Evolutionary conservation across 2,113 vertebrate species (phyloP).

Genomic region (Passer domesticus): DNA sequence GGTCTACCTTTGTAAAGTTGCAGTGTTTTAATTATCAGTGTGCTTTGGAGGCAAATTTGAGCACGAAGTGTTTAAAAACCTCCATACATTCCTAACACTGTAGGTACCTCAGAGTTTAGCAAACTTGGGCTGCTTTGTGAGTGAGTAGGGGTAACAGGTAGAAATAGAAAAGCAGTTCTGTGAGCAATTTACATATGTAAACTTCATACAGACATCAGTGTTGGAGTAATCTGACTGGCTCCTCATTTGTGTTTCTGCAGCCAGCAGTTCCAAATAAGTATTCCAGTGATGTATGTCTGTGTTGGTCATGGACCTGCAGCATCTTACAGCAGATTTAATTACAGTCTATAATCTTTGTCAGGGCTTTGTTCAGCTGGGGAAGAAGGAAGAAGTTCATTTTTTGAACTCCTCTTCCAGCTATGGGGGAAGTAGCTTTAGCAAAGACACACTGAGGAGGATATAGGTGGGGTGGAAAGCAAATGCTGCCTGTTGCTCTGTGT

Average conservation of each 20-base stretch:
- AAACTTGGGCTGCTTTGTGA: not conserved
- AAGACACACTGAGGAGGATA: not conserved
- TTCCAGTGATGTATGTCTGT: rapidly evolving
- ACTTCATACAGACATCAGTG: not conserved
- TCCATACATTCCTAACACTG: not conserved
- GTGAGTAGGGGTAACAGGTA: not conserved
- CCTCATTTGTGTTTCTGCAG: not conserved
- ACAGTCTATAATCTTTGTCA: not conserved
- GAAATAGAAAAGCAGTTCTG: not conserved
- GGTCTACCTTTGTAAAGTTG: not conserved
- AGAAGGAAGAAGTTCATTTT: not conserved
- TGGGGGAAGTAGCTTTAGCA: not conserved
- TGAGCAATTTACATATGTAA: not conserved
- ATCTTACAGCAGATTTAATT: not conserved
- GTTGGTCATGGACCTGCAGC: not conserved
- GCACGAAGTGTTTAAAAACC: not conserved
- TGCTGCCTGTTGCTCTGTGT: not conserved
- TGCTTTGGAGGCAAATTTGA: not conserved
- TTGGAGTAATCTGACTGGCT: not conserved
- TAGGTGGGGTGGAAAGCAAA: not conserved
- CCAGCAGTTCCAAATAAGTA: not conserved
- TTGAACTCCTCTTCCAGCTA: not conserved
- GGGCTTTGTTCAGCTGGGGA: not conserved
- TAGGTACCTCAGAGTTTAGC: not conserved
- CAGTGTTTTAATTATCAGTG: not conserved